Percentiles rank a stretch among this genome's conserved stretches.
Conservation (phyloP, 1,140 invertebrate genomes). For the Drosophila nasuta region DNA sequence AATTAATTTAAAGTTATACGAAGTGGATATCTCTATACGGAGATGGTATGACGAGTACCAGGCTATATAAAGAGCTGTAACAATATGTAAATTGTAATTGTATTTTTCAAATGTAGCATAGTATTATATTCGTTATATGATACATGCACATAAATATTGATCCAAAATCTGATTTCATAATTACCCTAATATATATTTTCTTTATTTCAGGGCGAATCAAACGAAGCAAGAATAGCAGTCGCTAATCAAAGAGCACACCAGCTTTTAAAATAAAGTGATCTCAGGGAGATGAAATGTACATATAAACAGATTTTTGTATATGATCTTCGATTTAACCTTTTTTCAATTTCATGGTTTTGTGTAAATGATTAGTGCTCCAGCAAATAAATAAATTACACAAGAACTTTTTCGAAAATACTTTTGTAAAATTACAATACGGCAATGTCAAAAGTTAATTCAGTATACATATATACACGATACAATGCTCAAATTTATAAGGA, state of each 20-base stretch:
- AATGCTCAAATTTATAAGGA: constrained; percentile 19
- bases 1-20: no score
- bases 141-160: no score
- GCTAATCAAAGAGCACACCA: constrained; percentile 94
- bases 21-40: no score
- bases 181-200: not conserved
- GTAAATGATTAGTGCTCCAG: constrained; percentile 61
- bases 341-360: constrained; percentile 30
- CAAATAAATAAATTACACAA: constrained; percentile 7
- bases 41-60: no score
- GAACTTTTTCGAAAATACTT: constrained; percentile 4
- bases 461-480: constrained; percentile 3
- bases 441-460: constrained; percentile 10
- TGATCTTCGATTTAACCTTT: constrained; percentile 17
- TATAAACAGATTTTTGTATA: constrained; percentile 31
- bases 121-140: no score
- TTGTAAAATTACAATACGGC: constrained; percentile 16
- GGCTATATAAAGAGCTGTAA: no score
- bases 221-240: constrained; percentile 92
- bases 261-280: constrained; percentile 89
- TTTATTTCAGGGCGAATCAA: constrained; percentile 87
- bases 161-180: no score
- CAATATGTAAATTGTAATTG: constrained; percentile 1
- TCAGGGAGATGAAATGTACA: constrained; percentile 30
- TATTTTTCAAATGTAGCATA: no score